Percentiles rank a stretch among this genome's conserved stretches.
Conservation (phyloP, 2,797 vertebrate species). For the Melanotaenia trifasciata region DNA sequence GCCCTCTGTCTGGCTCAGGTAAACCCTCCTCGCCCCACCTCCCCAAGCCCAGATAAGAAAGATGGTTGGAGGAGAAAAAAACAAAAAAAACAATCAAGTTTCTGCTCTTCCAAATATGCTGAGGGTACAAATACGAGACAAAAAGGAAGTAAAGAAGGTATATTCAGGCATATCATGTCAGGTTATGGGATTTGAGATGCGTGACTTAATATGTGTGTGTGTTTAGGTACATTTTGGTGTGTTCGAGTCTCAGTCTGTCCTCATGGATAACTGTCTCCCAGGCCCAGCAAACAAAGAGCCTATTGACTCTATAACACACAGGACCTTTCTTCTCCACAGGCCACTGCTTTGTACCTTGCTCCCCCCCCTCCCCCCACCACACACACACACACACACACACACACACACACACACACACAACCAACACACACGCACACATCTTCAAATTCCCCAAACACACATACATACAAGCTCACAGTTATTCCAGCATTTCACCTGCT, state of each 20-base stretch:
- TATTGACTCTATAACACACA: slow-evolving; percentile 87
- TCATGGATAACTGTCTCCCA: slow-evolving; percentile 82
- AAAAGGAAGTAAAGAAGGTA: slow-evolving; percentile 16
- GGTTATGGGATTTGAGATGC: slow-evolving; percentile 30
- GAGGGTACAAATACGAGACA: not conserved
- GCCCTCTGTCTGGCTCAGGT: slow-evolving; percentile 68
- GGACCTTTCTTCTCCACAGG: slow-evolving; percentile 70
- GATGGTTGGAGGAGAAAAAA: slow-evolving; percentile 7
- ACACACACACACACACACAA: slow-evolving; percentile 15
- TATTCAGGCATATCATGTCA: slow-evolving; percentile 18
- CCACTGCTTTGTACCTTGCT: slow-evolving; percentile 83
- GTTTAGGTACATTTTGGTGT: slow-evolving; percentile 84
- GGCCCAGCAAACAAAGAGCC: slow-evolving; percentile 90
- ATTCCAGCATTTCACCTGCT: not conserved
- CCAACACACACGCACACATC: slow-evolving; percentile 14
- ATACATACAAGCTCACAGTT: not conserved
- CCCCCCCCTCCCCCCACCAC: slow-evolving; percentile 5
- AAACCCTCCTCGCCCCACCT: slow-evolving; percentile 8
- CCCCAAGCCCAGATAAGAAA: slow-evolving; percentile 28
- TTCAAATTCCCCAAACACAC: slow-evolving; percentile 30
- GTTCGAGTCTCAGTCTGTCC: slow-evolving; percentile 78
- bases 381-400: slow-evolving; percentile 22
- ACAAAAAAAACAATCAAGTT: slow-evolving; percentile 17
- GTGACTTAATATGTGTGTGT: slow-evolving; percentile 36
- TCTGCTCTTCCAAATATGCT: slow-evolving; percentile 67